Evolutionary conservation across 1,140 invertebrate genomes (phyloP).

Genomic region (Caerostris darwini): DNA sequence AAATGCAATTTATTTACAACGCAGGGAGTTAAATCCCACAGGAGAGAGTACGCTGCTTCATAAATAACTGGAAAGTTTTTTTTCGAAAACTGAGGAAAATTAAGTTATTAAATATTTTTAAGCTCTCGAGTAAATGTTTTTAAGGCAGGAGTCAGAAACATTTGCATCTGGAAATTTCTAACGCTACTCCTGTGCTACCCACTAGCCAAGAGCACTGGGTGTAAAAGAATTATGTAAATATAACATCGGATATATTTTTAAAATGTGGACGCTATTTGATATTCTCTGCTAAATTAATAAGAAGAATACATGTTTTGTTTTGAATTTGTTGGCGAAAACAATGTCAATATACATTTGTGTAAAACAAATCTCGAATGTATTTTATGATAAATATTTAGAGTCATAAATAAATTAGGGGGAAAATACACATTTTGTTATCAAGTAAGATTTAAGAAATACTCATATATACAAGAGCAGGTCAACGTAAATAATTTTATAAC

Average conservation of each 20-base stretch:
- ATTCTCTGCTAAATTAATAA: no score
- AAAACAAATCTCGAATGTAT: no score
- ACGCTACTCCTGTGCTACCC: background rate
- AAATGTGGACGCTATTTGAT: no score
- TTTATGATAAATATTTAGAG: no score
- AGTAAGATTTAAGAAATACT: no score
- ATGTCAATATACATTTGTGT: no score
- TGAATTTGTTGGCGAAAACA: no score
- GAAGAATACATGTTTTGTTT: no score
- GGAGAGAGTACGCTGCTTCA: background rate
- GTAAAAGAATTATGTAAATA: background rate
- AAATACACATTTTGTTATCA: no score
- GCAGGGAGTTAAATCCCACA: background rate
- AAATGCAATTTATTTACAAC: background rate
- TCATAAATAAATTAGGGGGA: no score
- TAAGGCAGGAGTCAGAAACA: background rate
- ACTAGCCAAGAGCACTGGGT: background rate
- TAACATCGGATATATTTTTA: background rate
- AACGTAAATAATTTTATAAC: no score
- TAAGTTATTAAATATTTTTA: background rate
- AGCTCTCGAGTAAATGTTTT: background rate
- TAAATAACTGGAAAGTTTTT: background rate
- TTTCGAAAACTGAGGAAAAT: background rate
- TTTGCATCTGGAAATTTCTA: background rate
- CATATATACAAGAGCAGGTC: no score